Conservation (phyloP, 2,113 vertebrate species). For the Halichoerus grypus region DNA sequence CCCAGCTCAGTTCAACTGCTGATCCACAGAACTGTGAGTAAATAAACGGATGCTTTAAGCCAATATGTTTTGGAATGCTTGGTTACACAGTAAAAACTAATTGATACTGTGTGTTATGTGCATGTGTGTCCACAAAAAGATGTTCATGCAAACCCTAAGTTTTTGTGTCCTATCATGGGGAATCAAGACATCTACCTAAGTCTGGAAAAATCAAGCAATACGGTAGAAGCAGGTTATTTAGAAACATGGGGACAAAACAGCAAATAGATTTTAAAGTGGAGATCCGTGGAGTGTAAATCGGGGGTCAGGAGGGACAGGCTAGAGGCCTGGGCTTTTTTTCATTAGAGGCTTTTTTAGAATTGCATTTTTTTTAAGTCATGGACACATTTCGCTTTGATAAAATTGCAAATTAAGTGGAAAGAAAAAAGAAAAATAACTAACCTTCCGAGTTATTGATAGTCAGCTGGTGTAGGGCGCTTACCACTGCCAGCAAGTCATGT, state of each 20-base stretch:
- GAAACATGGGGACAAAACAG: background rate
- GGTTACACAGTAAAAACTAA: slow-evolving; percentile 34
- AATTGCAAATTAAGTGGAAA: slow-evolving; percentile 56
- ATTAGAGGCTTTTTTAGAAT: background rate
- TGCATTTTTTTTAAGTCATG: background rate
- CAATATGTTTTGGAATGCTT: background rate
- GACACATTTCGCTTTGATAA: slow-evolving; percentile 37
- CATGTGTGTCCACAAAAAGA: background rate
- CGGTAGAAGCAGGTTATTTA: background rate
- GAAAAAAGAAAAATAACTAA: background rate
- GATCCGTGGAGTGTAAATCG: background rate
- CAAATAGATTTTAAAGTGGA: background rate
- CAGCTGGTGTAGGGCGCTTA: background rate
- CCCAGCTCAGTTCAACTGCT: background rate
- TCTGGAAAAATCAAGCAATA: background rate
- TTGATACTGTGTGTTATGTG: background rate
- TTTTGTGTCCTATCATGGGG: background rate
- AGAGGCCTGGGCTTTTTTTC: background rate
- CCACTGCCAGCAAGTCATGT: slow-evolving; percentile 23
- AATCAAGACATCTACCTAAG: background rate
- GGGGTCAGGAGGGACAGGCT: background rate
- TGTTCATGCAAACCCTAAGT: background rate
- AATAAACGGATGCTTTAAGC: background rate
- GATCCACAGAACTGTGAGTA: background rate
- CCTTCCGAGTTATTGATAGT: background rate